A percentile compares a stretch with the other conserved stretches of the same genome.
These are phyloP conservation scores for Dendrolimus kikuchii DNA, from an alignment of 1,140 invertebrate genomes.

Conservation along the genomic window DNA sequence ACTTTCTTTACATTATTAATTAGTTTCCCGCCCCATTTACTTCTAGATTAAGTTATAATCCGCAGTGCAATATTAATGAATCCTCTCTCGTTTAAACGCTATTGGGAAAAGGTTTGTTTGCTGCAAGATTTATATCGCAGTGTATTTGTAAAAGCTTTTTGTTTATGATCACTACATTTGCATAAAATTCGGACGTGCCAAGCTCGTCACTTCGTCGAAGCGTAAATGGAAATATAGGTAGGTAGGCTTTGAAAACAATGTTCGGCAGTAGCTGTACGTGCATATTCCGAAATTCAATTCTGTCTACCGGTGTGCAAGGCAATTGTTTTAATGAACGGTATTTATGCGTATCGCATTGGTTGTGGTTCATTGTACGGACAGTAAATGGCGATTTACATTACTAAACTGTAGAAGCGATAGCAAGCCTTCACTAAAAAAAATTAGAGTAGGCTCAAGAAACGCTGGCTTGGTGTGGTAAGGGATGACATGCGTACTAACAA, in stretches of 20 bases:
- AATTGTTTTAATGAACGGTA: slow-evolving; percentile 22
- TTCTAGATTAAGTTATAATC: slow-evolving; percentile 16
- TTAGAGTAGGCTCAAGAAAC: no score
- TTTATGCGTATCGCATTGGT: slow-evolving; percentile 15
- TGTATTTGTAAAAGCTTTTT: slow-evolving; percentile 19
- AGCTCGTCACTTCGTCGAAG: slow-evolving; percentile 14
- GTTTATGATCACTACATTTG: slow-evolving; percentile 23
- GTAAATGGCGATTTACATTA: not conserved
- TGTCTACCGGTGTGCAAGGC: slow-evolving; percentile 5
- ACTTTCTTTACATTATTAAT: slow-evolving; percentile 19
- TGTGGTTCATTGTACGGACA: not conserved
- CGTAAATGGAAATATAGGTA: slow-evolving; percentile 18
- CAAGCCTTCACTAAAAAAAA: no score
- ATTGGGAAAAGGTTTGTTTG: slow-evolving; percentile 8
- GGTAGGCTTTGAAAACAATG: slow-evolving; percentile 19
- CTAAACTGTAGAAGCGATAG: no score
- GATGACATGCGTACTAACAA: no score
- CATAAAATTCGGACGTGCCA: slow-evolving; percentile 20
- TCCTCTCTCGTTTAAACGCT: slow-evolving; percentile 8
- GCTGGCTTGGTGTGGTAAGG: no score
- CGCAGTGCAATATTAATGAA: slow-evolving; percentile 15
- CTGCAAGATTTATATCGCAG: slow-evolving; percentile 11
- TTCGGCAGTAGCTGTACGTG: slow-evolving; percentile 13
- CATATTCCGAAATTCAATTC: slow-evolving; percentile 25
- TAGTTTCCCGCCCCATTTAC: slow-evolving; percentile 10